Evolutionary conservation across 2,113 vertebrate genomes (phyloP), one percentile per base, ranked within the genome.

Genomic region (Eudyptes chrysolophus): DNA sequence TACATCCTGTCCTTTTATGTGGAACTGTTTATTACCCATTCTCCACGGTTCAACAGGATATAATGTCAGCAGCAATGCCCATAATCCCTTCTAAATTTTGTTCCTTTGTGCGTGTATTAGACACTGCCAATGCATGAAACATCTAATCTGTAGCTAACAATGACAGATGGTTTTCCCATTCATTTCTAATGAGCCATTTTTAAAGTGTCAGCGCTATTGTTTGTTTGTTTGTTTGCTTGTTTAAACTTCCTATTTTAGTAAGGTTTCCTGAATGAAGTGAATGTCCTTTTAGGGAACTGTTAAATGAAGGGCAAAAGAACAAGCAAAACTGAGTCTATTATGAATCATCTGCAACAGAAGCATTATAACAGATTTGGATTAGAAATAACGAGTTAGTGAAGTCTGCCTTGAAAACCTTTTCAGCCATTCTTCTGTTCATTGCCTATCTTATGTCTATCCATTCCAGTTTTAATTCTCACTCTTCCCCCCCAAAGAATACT

Each of bases 81-180:
- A 90, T 94, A 96, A 94, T 94, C 44, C 60, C 94, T 74, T 51
- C 79, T 90, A 91, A 94, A 65, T 57, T 96, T 95, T 87, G 22
- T 40, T 89, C 87, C 49, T 97, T 97, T 95, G 42, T 94, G 46
- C 22, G 74, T 87, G 30, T 54, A 66, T 77, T 82, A 93, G 51
- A 68, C 87, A 93, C 46, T 84, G 42, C 7, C 15, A 16, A 97
- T 79, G 94, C 82, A 95, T 65, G 94, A 91, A 96, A 95, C 78
- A 91, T 58, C n/a, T 95, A 74, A 96, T 93, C 70, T 90, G 38
- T 65, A 78, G 71, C 71, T 95, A 97, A 96, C 76, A 94, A 69
- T 96, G 95, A 97, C 82, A 88, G 81, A 97, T 83, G 58, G 52
- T 81, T 96, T 96, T 96, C 72, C 58, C 54, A 80, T 96, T 97